A percentile compares a stretch with the other conserved stretches of the same genome.
Conservation (phyloP, 2,797 vertebrate species). For the Ateles fusciceps region DNA sequence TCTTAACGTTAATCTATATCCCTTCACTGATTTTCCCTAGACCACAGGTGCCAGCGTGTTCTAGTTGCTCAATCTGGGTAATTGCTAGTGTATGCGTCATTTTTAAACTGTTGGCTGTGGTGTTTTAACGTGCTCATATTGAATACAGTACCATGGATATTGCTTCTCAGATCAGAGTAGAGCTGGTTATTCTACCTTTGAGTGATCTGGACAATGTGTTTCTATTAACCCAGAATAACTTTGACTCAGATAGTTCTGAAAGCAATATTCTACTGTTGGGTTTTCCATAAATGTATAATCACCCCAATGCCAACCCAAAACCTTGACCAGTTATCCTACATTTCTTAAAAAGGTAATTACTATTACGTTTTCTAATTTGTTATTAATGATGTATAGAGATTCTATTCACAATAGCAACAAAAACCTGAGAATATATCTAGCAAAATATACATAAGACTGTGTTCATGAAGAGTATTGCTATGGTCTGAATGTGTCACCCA, state of each 20-base stretch:
- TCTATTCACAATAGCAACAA: too few species aligned
- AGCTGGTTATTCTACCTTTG: background rate
- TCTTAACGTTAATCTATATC: background rate
- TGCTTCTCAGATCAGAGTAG: background rate
- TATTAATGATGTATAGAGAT: too few species aligned
- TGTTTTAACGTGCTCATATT: background rate
- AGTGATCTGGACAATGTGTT: background rate
- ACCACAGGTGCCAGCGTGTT: background rate
- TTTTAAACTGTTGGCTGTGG: background rate
- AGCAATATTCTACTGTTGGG: background rate
- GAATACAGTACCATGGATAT: background rate
- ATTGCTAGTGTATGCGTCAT: background rate
- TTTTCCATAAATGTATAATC: background rate
- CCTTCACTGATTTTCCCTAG: background rate
- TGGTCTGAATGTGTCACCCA: too few species aligned
- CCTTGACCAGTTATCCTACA: background rate
- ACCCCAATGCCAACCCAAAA: background rate
- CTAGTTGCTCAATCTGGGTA: background rate
- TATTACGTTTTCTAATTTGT: too few species aligned
- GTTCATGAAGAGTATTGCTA: too few species aligned
- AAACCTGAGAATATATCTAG: too few species aligned
- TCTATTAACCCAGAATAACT: background rate
- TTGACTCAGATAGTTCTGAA: background rate
- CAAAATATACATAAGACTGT: too few species aligned
- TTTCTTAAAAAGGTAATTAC: slow-evolving; percentile 15